These are phyloP conservation scores for Rugalucina vietnamica DNA, from an alignment of 2,888 invertebrate genomes.

Conservation along the genomic window DNA sequence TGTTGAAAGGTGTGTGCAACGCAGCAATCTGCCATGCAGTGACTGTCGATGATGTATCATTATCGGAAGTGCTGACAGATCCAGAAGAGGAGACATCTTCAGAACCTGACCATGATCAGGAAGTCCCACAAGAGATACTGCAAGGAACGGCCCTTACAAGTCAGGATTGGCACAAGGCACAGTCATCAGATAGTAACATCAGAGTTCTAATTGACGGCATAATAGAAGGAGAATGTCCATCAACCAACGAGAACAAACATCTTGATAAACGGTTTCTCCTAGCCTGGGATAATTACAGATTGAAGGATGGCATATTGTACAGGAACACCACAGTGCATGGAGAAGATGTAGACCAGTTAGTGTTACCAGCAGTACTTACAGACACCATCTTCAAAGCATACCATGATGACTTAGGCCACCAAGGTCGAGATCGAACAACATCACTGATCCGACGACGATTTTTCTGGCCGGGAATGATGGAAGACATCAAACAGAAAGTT, in stretches of 20 bases:
- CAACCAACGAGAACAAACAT: not conserved
- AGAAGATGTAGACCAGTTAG: not conserved
- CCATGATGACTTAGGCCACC: slow-evolving; percentile 4
- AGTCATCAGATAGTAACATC: not conserved
- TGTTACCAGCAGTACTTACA: not conserved
- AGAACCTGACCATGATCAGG: not conserved
- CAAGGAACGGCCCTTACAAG: not conserved
- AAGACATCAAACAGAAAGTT: not conserved
- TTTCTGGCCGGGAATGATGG: slow-evolving; percentile 27
- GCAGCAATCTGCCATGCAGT: not conserved
- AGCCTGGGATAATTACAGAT: not conserved
- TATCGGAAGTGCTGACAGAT: not conserved
- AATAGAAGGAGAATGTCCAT: not conserved
- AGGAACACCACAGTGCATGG: not conserved
- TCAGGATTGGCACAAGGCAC: not conserved
- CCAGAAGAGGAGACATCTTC: not conserved
- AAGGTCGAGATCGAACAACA: not conserved
- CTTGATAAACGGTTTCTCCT: not conserved
- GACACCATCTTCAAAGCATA: slow-evolving; percentile 15
- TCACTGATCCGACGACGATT: slow-evolving; percentile 13
- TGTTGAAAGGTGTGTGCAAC: not conserved
- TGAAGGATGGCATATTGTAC: slow-evolving; percentile 1
- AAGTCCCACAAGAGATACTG: not conserved
- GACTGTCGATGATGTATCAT: not conserved
- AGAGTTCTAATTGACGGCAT: not conserved